Percentiles rank a stretch among this genome's conserved stretches.
Evolutionary conservation across 2,888 invertebrate genomes (phyloP).

Genomic region (Plagiodera versicolora): DNA sequence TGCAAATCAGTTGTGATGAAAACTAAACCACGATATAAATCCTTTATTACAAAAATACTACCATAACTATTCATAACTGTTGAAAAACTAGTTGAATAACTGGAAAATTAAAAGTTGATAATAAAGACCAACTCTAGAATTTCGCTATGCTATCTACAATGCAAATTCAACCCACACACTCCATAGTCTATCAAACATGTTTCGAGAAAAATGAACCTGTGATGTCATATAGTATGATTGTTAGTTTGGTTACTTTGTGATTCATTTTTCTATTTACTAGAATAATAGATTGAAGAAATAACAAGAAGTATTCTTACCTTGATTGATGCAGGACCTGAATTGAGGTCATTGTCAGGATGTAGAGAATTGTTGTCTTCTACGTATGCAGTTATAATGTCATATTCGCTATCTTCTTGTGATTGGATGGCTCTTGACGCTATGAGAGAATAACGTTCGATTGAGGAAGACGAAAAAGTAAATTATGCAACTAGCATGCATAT

Average conservation of each 20-base stretch:
- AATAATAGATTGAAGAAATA: background rate
- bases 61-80: too few relatives aligned
- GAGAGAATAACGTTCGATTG: conserved; percentile 1
- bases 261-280: conserved; percentile 5
- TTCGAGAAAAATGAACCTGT: conserved; percentile 8
- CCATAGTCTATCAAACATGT: background rate
- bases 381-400: conserved; percentile 73
- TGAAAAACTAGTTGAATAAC: too few relatives aligned
- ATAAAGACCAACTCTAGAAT: conserved; percentile 10
- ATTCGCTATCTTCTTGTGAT: conserved; percentile 73
- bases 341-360: conserved; percentile 74
- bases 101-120: background rate
- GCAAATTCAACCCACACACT: conserved; percentile 19
- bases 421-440: conserved; percentile 32
- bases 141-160: conserved; percentile 23
- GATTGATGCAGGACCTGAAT: conserved; percentile 77
- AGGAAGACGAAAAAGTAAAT: background rate
- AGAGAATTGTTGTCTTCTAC: conserved; percentile 87
- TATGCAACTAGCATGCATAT: background rate
- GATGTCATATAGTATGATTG: background rate
- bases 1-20: too few relatives aligned
- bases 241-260: background rate
- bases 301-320: conserved; percentile 63
- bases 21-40: too few relatives aligned
- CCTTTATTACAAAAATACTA: too few relatives aligned